phyloP scores from a whole-genome alignment of 1,140 invertebrate species.

The Cataglyphis hispanica region DNA sequence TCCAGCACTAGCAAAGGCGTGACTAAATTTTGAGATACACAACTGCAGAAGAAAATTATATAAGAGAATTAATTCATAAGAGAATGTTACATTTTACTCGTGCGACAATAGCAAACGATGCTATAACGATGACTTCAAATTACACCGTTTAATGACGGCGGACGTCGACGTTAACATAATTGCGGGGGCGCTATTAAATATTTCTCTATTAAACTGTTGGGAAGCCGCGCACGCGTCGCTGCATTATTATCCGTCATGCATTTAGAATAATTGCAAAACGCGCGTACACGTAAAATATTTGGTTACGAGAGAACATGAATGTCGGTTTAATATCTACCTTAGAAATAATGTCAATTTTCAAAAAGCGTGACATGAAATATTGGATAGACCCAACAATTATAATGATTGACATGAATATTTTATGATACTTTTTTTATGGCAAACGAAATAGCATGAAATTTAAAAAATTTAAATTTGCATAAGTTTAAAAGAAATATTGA shows the following conservation, averaged over 20 bases:
- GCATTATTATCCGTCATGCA: neutral
- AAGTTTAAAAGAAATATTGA: neutral
- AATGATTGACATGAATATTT: conserved; percentile 1
- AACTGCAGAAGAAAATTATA: too few species aligned
- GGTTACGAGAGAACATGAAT: neutral
- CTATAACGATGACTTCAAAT: neutral
- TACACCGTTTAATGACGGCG: conserved; percentile 8
- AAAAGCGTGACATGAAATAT: conserved; percentile 15
- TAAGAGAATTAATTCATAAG: neutral
- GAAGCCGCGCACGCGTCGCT: neutral
- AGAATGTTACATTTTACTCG: too few species aligned
- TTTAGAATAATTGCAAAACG: conserved; percentile 17
- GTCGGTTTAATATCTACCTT: neutral
- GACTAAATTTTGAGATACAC: neutral
- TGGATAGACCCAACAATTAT: neutral
- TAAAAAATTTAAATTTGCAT: neutral
- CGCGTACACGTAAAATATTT: neutral
- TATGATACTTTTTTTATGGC: neutral
- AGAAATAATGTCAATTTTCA: neutral
- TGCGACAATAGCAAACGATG: neutral
- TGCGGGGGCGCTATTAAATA: neutral
- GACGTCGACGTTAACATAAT: conserved; percentile 41
- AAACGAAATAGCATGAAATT: neutral
- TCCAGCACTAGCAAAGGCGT: neutral
- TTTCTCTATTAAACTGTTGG: neutral